phyloP scores from a whole-genome alignment of 2,113 vertebrate genomes.

The Sciurus niger region DNA sequence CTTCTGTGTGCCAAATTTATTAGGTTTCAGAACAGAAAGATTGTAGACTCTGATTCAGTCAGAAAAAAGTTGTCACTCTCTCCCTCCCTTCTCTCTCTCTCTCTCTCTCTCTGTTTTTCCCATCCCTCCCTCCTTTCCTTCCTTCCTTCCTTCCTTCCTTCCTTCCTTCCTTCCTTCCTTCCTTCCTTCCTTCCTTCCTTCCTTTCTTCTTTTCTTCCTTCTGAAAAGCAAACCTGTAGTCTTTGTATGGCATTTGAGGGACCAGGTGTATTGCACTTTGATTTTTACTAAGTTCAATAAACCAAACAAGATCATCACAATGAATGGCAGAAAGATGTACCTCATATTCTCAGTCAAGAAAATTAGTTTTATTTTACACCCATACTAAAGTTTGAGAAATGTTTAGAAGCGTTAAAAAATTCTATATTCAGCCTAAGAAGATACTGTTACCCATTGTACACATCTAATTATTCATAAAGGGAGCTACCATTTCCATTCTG shows the following conservation, averaged over 20 bases:
- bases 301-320: background rate
- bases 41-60: constrained; percentile 36
- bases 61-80: background rate
- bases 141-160: no score
- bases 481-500: background rate
- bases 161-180: no score
- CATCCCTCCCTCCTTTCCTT: no score
- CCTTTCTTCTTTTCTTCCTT: no score
- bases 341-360: background rate
- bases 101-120: no score
- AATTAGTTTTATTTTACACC: background rate
- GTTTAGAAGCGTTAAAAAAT: background rate
- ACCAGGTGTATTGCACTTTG: background rate
- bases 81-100: no score
- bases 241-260: background rate
- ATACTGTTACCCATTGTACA: background rate
- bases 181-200: no score
- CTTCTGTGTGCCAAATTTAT: constrained; percentile 22
- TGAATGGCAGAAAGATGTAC: background rate
- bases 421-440: background rate
- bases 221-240: background rate
- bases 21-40: background rate
- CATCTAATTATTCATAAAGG: background rate
- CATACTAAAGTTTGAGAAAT: background rate
- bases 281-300: background rate